These are phyloP conservation scores for Siderastrea radians DNA, from an alignment of 92 coral and sea anemone species.

Conservation along the genomic window DNA sequence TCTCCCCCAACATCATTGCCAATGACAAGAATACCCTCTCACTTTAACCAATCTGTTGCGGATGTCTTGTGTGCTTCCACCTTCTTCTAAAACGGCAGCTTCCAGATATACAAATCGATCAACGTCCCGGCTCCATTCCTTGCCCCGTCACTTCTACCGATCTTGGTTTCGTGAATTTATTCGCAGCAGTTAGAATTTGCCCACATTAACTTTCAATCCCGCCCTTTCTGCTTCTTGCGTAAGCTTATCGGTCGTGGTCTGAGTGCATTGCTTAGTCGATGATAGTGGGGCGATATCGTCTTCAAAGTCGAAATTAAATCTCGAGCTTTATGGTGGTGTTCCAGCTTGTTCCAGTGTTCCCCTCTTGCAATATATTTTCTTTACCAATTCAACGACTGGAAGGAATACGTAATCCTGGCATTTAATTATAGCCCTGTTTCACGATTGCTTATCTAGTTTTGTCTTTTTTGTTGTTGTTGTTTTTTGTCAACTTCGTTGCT, in stretches of 20 bases:
- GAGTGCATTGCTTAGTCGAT: not conserved
- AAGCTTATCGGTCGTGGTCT: constrained; percentile 15
- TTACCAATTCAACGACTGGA: too few relatives aligned
- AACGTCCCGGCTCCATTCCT: constrained; percentile 6
- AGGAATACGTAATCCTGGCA: too few relatives aligned
- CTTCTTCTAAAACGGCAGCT: constrained; percentile 40
- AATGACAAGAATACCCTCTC: constrained; percentile 32
- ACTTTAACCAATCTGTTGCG: constrained; percentile 34
- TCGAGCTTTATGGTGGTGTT: not conserved
- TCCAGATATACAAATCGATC: constrained; percentile 36
- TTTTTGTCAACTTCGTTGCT: too few relatives aligned
- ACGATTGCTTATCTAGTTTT: too few relatives aligned
- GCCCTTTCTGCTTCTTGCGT: constrained; percentile 28
- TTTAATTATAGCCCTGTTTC: too few relatives aligned
- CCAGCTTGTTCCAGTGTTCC: not conserved
- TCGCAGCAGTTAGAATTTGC: constrained; percentile 28
- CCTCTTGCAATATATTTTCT: not conserved
- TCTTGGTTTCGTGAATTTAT: constrained; percentile 19
- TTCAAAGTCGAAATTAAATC: constrained; percentile 19
- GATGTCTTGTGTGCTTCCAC: constrained; percentile 45
- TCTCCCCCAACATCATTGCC: constrained; percentile 27
- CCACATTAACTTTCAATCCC: not conserved
- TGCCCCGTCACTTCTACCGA: constrained; percentile 13
- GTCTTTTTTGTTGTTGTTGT: too few relatives aligned
- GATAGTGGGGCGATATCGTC: not conserved